phyloP scores from a whole-genome alignment of 2,888 invertebrate genomes.

The Athalia circularis region DNA sequence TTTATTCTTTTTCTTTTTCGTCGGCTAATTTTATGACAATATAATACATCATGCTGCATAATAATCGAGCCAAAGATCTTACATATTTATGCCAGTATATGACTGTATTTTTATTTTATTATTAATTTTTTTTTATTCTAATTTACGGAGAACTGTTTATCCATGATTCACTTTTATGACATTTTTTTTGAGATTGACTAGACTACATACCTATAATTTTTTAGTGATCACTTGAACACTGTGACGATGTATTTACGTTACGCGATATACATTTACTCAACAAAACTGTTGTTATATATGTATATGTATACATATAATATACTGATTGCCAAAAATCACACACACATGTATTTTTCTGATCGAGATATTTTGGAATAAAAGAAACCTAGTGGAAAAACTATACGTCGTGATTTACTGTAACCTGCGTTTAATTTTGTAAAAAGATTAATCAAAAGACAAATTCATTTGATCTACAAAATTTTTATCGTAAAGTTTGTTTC shows the following conservation, averaged over 20 bases:
- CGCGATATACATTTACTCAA: slow-evolving; percentile 25
- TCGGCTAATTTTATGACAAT: slow-evolving; percentile 42
- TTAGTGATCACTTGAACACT: slow-evolving; percentile 17
- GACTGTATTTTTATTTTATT: slow-evolving; percentile 47
- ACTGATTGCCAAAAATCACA: slow-evolving; percentile 65
- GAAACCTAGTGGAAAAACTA: slow-evolving; percentile 52
- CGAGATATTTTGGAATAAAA: slow-evolving; percentile 72
- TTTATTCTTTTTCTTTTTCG: slow-evolving; percentile 20
- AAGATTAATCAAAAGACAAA: background rate
- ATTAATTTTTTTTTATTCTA: background rate
- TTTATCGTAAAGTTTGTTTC: background rate
- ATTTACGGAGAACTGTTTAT: slow-evolving; percentile 20
- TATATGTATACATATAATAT: slow-evolving; percentile 39
- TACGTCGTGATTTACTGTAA: background rate
- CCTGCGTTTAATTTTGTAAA: background rate
- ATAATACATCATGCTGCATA: slow-evolving; percentile 52
- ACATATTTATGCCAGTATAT: slow-evolving; percentile 64
- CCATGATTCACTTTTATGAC: slow-evolving; percentile 1
- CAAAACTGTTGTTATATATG: slow-evolving; percentile 45
- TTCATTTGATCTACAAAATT: background rate
- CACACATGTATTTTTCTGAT: slow-evolving; percentile 71
- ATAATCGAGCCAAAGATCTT: slow-evolving; percentile 69
- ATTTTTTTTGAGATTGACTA: slow-evolving; percentile 44
- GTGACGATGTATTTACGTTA: slow-evolving; percentile 26
- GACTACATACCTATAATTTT: slow-evolving; percentile 13